These are phyloP conservation scores for Spodoptera exigua DNA, from an alignment of 2,888 invertebrate species.

Conservation along the genomic window DNA sequence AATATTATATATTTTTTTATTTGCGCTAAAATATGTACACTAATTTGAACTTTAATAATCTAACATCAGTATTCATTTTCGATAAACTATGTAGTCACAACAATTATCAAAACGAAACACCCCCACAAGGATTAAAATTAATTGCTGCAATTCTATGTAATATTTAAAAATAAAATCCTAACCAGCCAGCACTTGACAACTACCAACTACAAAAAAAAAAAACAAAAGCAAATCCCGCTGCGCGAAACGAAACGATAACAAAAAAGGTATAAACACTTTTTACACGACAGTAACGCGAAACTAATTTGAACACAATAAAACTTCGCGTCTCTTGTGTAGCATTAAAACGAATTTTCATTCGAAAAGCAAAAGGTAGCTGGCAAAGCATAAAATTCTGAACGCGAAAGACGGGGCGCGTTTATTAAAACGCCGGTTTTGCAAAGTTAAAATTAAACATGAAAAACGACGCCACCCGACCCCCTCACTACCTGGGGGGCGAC, in stretches of 20 bases:
- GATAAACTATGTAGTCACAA: no score
- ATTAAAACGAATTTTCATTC: conserved; percentile 80
- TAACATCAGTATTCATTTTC: no score
- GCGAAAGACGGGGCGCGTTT: conserved; percentile 84
- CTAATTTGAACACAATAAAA: conserved; percentile 85
- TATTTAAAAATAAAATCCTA: conserved; percentile 15
- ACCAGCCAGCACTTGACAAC: background rate
- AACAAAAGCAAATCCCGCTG: background rate
- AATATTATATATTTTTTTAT: no score
- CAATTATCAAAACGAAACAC: background rate
- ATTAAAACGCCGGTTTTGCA: conserved; percentile 88
- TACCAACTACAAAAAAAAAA: conserved; percentile 13
- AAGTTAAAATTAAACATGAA: conserved; percentile 90
- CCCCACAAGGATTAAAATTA: no score
- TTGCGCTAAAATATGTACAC: no score
- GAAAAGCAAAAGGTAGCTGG: conserved; percentile 79
- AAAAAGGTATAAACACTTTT: conserved; percentile 29
- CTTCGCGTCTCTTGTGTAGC: conserved; percentile 78
- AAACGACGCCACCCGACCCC: conserved; percentile 74
- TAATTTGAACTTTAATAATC: no score
- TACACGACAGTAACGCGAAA: conserved; percentile 64
- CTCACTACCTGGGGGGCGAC: conserved; percentile 65
- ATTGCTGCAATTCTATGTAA: background rate
- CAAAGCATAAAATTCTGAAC: conserved; percentile 80
- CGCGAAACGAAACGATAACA: no score